Evolutionary conservation across 1,140 invertebrate genomes (phyloP), one percentile per base, ranked within the genome.

Genomic region (Reticulitermes speratus): DNA sequence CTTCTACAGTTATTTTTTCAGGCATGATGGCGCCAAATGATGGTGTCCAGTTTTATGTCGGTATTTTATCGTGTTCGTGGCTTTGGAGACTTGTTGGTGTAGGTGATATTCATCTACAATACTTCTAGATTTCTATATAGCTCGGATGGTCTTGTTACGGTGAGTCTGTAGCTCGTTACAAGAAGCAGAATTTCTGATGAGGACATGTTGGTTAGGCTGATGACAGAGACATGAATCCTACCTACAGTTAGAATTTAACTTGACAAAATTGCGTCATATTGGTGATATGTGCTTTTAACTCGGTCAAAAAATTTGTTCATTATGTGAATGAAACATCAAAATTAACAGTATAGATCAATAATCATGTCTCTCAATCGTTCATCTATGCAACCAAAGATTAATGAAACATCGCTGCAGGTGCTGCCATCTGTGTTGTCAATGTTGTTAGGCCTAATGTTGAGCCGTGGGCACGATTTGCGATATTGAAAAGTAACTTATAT

Each of bases 351-450:
- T n/a, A 55, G 44, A 45, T 30, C 84, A 52, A 45, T 55, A 84
- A 52, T 84, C 14, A 52, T 52, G n/a, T 69, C 25, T 86, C 45
- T 59, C 82, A 82, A 38, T 86, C 82, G 44, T 83, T 84, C 82
- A 86, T 38, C 82, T 82, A 75, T 59, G 83, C 45, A 65, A 52
- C 85, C 59, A 84, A 85, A 87, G 85, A 87, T 86, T 87, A 86
- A 87, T 86, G 84, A 84, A 88, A 88, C 82, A 55, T 84, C 85
- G 87, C 84, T 88, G 87, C 88, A 86, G 86, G 90, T 92, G 91
- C 90, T 91, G 93, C 93, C 93, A 93, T 92, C 94, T 94, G 91
- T 92, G 93, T 93, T 94, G 93, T 94, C 93, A 94, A 94, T 94
- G 93, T 94, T 94, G 93, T 94, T 93, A 91, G 91, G 90, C 90